Evolutionary conservation across 1,140 invertebrate genomes (phyloP).

Genomic region (Papilio dardanus): DNA sequence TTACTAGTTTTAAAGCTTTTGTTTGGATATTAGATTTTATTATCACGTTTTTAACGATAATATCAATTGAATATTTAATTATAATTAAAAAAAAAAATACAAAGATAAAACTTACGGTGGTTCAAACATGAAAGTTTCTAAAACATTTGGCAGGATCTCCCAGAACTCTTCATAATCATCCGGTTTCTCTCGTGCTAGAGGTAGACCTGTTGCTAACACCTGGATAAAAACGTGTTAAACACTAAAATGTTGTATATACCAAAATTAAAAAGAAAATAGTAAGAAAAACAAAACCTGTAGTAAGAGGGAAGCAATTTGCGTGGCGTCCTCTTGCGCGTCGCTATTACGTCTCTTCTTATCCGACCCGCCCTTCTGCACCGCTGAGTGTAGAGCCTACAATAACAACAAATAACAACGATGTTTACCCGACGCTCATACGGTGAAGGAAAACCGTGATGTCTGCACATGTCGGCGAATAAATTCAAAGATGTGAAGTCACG

Average conservation of each 20-base stretch:
- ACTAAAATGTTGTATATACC: not conserved
- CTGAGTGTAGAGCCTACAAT: constrained; percentile 61
- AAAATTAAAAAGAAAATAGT: not conserved
- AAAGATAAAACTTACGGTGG: constrained; percentile 76
- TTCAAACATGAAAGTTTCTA: constrained; percentile 96
- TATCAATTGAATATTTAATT: too few relatives aligned
- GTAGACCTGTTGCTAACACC: constrained; percentile 92
- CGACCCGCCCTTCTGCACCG: constrained; percentile 56
- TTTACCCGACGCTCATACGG: too few relatives aligned
- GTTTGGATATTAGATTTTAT: too few relatives aligned
- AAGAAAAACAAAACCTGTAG: constrained; percentile 56
- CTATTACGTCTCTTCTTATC: constrained; percentile 57
- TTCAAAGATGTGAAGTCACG: too few relatives aligned
- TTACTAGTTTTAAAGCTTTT: too few relatives aligned
- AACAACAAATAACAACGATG: not conserved
- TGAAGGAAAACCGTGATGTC: too few relatives aligned
- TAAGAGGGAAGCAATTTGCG: constrained; percentile 65
- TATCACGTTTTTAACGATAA: too few relatives aligned
- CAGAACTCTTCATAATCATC: constrained; percentile 90
- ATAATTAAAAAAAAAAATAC: too few relatives aligned
- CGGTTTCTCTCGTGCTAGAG: constrained; percentile 91
- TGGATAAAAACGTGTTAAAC: constrained; percentile 41
- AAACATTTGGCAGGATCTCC: constrained; percentile 91
- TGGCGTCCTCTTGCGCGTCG: constrained; percentile 61
- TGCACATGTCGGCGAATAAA: too few relatives aligned